Evolutionary conservation across 2,888 invertebrate genomes (phyloP).

Genomic region (Pandemis cinnamomeana): DNA sequence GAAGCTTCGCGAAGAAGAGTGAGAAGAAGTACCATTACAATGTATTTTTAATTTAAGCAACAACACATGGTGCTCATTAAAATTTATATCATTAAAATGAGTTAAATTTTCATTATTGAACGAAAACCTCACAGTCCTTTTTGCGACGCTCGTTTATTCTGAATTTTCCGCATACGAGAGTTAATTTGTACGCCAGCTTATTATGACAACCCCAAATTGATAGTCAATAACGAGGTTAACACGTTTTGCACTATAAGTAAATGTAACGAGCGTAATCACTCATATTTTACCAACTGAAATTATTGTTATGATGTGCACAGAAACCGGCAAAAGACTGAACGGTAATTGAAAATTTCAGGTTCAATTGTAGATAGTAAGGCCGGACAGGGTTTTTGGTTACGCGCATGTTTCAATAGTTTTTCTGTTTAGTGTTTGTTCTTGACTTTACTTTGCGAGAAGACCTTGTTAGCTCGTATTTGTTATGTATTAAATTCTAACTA

Average conservation of each 20-base stretch:
- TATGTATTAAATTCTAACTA: background rate
- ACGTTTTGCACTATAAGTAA: background rate
- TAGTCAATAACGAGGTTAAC: background rate
- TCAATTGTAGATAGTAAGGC: too few relatives aligned
- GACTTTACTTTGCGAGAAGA: too few relatives aligned
- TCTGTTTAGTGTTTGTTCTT: background rate
- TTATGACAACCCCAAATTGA: conserved; percentile 20
- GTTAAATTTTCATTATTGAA: background rate
- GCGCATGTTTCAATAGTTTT: background rate
- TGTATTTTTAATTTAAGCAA: too few relatives aligned
- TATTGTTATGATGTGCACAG: too few relatives aligned
- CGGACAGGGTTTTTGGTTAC: too few relatives aligned
- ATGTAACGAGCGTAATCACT: too few relatives aligned
- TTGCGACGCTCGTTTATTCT: background rate
- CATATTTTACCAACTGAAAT: too few relatives aligned
- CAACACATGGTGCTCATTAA: background rate
- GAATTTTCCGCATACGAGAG: conserved; percentile 5
- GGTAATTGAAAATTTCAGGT: too few relatives aligned
- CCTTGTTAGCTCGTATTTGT: conserved; percentile 13
- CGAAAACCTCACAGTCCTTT: background rate
- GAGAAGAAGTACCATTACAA: too few relatives aligned
- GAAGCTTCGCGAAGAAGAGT: too few relatives aligned
- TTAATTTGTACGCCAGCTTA: conserved; percentile 19
- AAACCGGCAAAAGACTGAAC: too few relatives aligned
- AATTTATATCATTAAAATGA: conserved; percentile 1